Evolutionary conservation across 2,888 invertebrate genomes (phyloP).

Genomic region (Phyllotreta striolata): DNA sequence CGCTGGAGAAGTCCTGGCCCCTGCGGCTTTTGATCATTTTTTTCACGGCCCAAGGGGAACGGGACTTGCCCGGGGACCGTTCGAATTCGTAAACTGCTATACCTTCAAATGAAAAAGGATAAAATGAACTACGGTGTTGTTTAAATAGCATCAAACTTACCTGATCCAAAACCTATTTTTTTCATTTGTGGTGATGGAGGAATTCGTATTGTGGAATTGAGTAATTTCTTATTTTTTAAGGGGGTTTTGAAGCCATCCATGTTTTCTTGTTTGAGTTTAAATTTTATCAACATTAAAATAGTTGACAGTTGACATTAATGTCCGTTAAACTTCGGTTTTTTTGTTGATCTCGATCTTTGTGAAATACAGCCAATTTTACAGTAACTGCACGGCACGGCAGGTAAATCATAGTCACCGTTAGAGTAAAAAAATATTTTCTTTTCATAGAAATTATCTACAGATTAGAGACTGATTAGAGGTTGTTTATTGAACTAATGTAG

Average conservation of each 20-base stretch:
- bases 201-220: conserved; percentile 56
- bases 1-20: conserved; percentile 52
- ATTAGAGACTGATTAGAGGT: no score
- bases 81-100: conserved; percentile 80
- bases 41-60: conserved; percentile 90
- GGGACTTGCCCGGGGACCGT: conserved; percentile 72
- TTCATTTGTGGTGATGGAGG: conserved; percentile 79
- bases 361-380: no score
- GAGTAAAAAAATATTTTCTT: no score
- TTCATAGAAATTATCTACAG: no score
- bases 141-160: conserved; percentile 56
- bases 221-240: conserved; percentile 55
- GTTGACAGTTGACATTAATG: no score
- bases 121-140: conserved; percentile 5
- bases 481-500: no score
- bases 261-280: conserved; percentile 7
- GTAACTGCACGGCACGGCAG: no score
- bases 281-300: no score
- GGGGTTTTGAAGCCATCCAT: conserved; percentile 63
- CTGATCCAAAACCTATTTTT: conserved; percentile 80
- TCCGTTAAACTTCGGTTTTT: no score
- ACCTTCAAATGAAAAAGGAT: conserved; percentile 62
- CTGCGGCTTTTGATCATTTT: conserved; percentile 64
- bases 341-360: no score
- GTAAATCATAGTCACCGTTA: no score